Base-by-base conservation (phyloP, 2,113 vertebrate species). In the Bothrops jararaca region DNA sequence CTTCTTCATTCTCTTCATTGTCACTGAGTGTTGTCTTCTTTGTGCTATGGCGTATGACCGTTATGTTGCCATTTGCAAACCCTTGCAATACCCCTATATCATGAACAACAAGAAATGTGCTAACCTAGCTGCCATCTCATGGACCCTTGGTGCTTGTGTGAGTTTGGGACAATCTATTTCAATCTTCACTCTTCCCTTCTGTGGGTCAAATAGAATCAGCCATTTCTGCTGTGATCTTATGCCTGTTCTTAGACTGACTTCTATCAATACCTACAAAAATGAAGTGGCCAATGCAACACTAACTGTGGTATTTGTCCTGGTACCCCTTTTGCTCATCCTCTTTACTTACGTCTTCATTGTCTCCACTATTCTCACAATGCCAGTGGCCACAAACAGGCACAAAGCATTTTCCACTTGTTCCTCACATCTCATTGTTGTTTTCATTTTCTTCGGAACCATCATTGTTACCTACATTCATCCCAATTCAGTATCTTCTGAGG, bases 211-310 rank as follows among this genome's bases (percentile, higher is more conserved):
- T 12, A 11, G 93, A 89, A 95, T 97, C 86, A 93, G 95, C 54
- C 95, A 96, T 54, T 97, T 96, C 88, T 96, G 96, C 92, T 97
- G 95, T 86, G 97, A 96, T 52, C 74, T 94, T 92, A n/a, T 97
- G 90, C 95, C 94, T 0, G 89, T 97, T 42, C 74, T 97, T 11
- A 95, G 95, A 85, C 86, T 96, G 69, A 92, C 96, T 57, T 96
- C 93, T 58, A 90, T 91, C 5, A 94, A 96, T 74, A 92, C 94
- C 15, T 93, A 86, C 80, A 94, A 94, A 57, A 96, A 92, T 3
- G 91, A 45, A 0, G 88, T 96, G 24, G 52, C 92, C 50, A 1
- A 88, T 26, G 86, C 29, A 5, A 34, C 93, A 53, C 22, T 94
- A 85, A 57, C 94, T 3, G 1, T 13, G 3, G 5, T 95, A 9